Base-by-base conservation (phyloP, 2,797 vertebrate species). In the Platalea minor region DNA sequence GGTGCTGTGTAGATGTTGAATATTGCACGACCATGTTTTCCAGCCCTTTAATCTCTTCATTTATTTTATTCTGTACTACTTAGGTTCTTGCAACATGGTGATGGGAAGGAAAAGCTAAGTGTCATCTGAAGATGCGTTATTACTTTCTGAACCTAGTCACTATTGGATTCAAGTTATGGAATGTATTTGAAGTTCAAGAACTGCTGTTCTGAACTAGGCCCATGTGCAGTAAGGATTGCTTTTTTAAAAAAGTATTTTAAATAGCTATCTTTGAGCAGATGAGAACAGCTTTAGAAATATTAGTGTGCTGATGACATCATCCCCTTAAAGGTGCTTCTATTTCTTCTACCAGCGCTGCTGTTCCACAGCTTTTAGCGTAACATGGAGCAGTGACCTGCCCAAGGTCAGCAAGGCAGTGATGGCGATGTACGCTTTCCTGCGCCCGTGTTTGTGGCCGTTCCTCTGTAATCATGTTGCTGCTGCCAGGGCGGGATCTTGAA, bases 81-180 rank as follows among this genome's bases (percentile, higher is more conserved):
- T 14, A 76, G 59, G 70, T 76, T 82, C 70, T 96, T 91, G 67
- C 51, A 65, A 9, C 37, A 39, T 45, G 84, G 67, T 87, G 91
- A 64, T 56, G 70, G 76, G 74, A 89, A 87, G 57, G 81, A 76
- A 80, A 79, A 89, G 69, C 74, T 81, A 35, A 93, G 74, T 69
- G 80, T 72, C 83, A 54, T 12, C 50, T 69, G 80, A 75, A 94
- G 81, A 25, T 20, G 29, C 9, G 1, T 76, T 79, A 5, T 67
- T 82, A 31, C 33, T 92, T 69, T 85, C 67, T 92, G 77, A 48
- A 28, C 56, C 25, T 6, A 31, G 45, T 41, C 70, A 39, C 56
- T 67, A 4, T 41, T 74, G 84, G 43, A 45, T 37, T 25, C 56
- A 24, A 37, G 51, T 69, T 37, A 25, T 5, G 51, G 89, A 65